Percentiles rank a stretch among this genome's conserved stretches.
Evolutionary conservation across 1,140 invertebrate species (phyloP).

Genomic region (Ceratina calcarata): DNA sequence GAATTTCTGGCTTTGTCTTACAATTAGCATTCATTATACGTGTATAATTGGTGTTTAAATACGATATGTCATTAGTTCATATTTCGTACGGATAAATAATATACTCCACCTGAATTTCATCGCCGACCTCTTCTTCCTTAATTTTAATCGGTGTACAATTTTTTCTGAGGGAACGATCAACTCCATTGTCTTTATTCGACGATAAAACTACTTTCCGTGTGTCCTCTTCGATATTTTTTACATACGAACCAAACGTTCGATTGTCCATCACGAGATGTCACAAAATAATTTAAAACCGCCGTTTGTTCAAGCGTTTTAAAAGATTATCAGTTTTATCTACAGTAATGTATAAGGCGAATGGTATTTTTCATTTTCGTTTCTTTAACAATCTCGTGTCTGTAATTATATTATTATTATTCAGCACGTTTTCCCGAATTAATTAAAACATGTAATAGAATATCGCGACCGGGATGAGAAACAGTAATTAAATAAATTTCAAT

Average conservation of each 20-base stretch:
- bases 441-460: background rate
- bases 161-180: constrained; percentile 28
- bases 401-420: background rate
- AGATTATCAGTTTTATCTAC: no score
- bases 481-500: background rate
- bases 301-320: background rate
- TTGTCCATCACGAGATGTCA: constrained; percentile 27
- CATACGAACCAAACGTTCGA: background rate
- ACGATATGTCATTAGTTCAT: background rate
- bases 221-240: constrained; percentile 7
- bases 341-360: no score
- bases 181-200: constrained; percentile 46
- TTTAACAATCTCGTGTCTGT: background rate
- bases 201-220: constrained; percentile 28
- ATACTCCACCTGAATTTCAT: constrained; percentile 80
- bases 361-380: background rate
- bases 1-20: background rate
- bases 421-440: background rate
- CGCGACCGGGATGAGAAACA: no score
- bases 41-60: no score
- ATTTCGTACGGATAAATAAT: background rate
- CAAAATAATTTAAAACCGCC: background rate
- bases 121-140: constrained; percentile 79
- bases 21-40: no score
- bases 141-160: constrained; percentile 68